phyloP scores from a whole-genome alignment of 2,797 vertebrate species.

The Vultur gryphus region DNA sequence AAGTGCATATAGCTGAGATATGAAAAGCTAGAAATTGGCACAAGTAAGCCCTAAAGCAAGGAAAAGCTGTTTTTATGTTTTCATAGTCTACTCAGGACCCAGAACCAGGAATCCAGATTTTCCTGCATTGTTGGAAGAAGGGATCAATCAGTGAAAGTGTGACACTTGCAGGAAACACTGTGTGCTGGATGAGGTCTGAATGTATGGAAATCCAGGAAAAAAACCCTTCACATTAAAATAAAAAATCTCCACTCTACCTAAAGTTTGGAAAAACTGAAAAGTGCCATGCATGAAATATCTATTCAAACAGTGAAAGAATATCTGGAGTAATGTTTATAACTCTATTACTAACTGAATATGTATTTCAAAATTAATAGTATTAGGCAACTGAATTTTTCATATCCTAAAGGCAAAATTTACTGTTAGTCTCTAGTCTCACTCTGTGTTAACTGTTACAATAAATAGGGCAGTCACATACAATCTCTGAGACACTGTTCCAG shows the following conservation, averaged over 20 bases:
- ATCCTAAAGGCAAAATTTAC: background rate
- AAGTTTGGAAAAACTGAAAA: background rate
- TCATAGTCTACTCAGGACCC: background rate
- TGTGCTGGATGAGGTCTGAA: background rate
- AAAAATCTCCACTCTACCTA: background rate
- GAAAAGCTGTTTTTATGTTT: background rate
- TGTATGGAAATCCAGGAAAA: background rate
- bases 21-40: background rate
- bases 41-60: background rate
- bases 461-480: background rate
- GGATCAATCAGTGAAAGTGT: background rate
- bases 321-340: background rate
- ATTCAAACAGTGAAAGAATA: background rate
- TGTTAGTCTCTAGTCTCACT: background rate
- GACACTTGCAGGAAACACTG: background rate
- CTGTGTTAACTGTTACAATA: background rate
- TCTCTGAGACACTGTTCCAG: background rate
- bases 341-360: background rate
- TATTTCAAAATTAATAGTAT: background rate
- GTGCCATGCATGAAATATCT: background rate
- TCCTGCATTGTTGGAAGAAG: background rate
- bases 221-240: background rate
- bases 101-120: background rate
- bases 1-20: background rate
- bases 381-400: background rate